These are phyloP conservation scores for Crossocerus cetratus DNA, from an alignment of 2,888 invertebrate species.

Conservation along the genomic window DNA sequence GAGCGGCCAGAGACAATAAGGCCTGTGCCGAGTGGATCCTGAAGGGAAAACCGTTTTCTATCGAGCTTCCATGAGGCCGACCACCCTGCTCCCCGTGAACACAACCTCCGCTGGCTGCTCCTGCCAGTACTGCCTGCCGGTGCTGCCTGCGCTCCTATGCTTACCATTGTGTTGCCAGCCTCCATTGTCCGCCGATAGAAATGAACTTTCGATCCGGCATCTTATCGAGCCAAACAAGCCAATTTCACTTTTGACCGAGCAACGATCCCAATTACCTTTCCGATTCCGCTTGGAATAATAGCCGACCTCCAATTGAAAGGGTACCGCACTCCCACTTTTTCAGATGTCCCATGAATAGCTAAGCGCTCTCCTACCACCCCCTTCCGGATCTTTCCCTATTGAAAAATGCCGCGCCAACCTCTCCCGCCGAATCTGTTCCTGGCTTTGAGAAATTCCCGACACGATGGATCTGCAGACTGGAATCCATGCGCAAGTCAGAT, in stretches of 20 bases:
- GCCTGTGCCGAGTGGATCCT: constrained; percentile 47
- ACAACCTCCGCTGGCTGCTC: no score
- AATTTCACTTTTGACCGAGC: not conserved
- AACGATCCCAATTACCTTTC: constrained; percentile 2
- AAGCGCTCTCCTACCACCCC: no score
- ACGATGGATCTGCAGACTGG: no score
- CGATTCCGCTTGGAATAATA: not conserved
- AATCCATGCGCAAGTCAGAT: no score
- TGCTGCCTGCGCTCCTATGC: not conserved
- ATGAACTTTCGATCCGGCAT: constrained; percentile 2
- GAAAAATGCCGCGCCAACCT: no score
- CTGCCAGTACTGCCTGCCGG: not conserved
- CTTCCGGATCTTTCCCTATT: no score
- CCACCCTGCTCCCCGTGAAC: not conserved
- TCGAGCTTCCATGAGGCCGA: constrained; percentile 1
- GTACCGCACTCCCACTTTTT: no score
- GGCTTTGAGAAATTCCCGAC: no score
- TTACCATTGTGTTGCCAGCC: not conserved
- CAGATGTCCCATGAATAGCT: no score
- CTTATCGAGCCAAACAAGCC: constrained; percentile 6
- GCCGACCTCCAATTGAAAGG: not conserved
- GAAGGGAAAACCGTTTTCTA: constrained; percentile 14
- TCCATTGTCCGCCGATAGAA: constrained; percentile 10
- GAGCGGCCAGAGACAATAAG: constrained; percentile 54
- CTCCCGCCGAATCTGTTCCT: no score